Evolutionary conservation across 2,113 vertebrate genomes (phyloP), one percentile per base, ranked within the genome.

Genomic region (Lipophrys pholis): DNA sequence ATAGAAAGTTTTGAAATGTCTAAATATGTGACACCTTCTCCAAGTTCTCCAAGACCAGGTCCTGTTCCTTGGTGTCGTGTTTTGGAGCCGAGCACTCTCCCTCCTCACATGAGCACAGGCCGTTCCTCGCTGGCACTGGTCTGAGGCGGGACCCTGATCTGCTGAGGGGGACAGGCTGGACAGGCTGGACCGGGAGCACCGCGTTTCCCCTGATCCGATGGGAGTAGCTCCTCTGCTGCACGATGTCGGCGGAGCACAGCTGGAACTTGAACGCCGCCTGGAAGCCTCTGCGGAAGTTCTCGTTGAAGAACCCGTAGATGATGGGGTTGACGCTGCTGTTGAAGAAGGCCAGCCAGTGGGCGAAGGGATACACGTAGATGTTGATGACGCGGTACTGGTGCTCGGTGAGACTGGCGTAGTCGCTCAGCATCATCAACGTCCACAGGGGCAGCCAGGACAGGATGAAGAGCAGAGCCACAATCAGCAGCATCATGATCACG

Each of bases 361-460:
- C 97, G 0, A 97, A 91, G 2, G 97, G 96, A 6, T 97, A 98
- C 42, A 96, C 64, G 0, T 97, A 99, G 62, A 96, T 95, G 66
- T 97, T 96, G 61, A 97, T 95, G 78, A 96, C 21, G 1, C 89
- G 89, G 36, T 96, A 42, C 63, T 96, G 94, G 6, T 43, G 41
- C 17, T 94, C 88, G 0, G 90, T 95, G 38, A 99, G 87, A 74
- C 88, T 94, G 35, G 93, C 92, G 0, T 98, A 98, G 89, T 98
- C 96, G 0, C 95, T 96, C 6, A 97, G 94, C 97, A 99, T 95
- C 94, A 97, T 96, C 45, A 97, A 90, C 0, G 96, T 94, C 96
- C 97, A 99, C 70, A 98, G 69, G 0, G 96, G 96, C n/a, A 99
- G 89, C 97, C 97, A 99, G 39, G 97, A 98, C 0, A 98, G 43